Evolutionary conservation across 1,140 invertebrate species (phyloP).

Genomic region (Drosophila suzukii): DNA sequence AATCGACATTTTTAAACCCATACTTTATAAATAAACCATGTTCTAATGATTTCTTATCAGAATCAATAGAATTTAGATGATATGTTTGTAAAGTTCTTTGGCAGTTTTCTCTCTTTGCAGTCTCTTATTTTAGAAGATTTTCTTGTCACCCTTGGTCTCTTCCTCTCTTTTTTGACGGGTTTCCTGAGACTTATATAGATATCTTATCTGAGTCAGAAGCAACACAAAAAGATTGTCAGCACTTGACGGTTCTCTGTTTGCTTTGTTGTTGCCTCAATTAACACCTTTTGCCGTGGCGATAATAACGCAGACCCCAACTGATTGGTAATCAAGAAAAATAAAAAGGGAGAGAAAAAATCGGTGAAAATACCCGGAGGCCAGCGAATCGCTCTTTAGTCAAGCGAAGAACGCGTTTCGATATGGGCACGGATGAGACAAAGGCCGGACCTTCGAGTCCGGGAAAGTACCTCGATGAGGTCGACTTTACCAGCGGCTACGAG

Average conservation of each 20-base stretch:
- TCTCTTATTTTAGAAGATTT: conserved; percentile 37
- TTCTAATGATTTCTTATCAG: conserved; percentile 2
- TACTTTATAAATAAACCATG: background rate
- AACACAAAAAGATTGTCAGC: conserved; percentile 44
- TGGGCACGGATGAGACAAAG: conserved; percentile 70
- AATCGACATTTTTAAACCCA: background rate
- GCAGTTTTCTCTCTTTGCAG: conserved; percentile 20
- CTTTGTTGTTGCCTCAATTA: conserved; percentile 67
- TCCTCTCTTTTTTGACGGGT: conserved; percentile 24
- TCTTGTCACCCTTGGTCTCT: conserved; percentile 38
- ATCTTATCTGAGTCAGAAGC: conserved; percentile 58
- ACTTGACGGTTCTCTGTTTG: conserved; percentile 23
- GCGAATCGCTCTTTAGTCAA: conserved; percentile 49
- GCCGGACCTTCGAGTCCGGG: conserved; percentile 20
- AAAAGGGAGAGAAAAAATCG: conserved; percentile 18
- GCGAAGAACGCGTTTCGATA: conserved; percentile 49
- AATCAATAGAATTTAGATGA: background rate
- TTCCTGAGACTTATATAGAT: conserved; percentile 13
- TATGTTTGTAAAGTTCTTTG: conserved; percentile 28
- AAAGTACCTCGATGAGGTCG: conserved; percentile 62
- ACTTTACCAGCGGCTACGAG: conserved; percentile 79
- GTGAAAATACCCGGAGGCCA: conserved; percentile 7
- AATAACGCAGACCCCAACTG: conserved; percentile 67
- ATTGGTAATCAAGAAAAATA: conserved; percentile 46
- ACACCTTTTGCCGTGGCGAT: conserved; percentile 72